Percentiles rank a stretch among this genome's conserved stretches.
phyloP scores from a whole-genome alignment of 2,888 invertebrate genomes.

The Gymnosoma rotundatum region DNA sequence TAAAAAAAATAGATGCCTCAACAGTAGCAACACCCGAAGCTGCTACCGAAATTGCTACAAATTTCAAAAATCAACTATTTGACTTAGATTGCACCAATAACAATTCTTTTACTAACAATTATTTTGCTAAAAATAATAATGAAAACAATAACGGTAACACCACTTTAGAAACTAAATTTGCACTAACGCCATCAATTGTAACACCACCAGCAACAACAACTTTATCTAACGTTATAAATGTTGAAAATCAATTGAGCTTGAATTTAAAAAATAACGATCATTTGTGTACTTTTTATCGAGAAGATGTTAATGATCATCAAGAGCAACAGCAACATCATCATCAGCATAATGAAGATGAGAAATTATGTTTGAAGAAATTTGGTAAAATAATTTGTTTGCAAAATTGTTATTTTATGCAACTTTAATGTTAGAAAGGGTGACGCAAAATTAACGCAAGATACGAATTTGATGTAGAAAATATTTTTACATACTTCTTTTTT shows the following conservation, averaged over 20 bases:
- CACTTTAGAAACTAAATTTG: conserved; percentile 40
- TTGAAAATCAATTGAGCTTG: conserved; percentile 53
- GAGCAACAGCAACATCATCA: background rate
- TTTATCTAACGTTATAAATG: conserved; percentile 3
- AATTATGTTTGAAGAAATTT: conserved; percentile 2
- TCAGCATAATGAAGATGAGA: conserved; percentile 24
- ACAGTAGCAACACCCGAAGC: conserved; percentile 24
- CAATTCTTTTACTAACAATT: conserved; percentile 55
- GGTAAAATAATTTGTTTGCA: conserved; percentile 3
- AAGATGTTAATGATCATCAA: conserved; percentile 10
- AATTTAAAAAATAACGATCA: conserved; percentile 14
- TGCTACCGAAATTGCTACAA: conserved; percentile 46
- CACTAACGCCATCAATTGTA: conserved; percentile 23
- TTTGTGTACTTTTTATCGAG: background rate
- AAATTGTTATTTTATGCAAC: too few relatives aligned
- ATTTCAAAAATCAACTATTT: conserved; percentile 51
- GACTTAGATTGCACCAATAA: conserved; percentile 56
- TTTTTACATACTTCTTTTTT: too few relatives aligned
- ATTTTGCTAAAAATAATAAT: conserved; percentile 19
- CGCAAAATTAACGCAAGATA: too few relatives aligned
- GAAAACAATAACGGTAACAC: conserved; percentile 2
- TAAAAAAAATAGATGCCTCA: conserved; percentile 61
- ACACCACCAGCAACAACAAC: background rate
- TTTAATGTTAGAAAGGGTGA: too few relatives aligned
- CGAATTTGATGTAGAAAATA: too few relatives aligned